Evolutionary conservation across 2,797 vertebrate genomes (phyloP).

Genomic region (Manis crassicaudata): DNA sequence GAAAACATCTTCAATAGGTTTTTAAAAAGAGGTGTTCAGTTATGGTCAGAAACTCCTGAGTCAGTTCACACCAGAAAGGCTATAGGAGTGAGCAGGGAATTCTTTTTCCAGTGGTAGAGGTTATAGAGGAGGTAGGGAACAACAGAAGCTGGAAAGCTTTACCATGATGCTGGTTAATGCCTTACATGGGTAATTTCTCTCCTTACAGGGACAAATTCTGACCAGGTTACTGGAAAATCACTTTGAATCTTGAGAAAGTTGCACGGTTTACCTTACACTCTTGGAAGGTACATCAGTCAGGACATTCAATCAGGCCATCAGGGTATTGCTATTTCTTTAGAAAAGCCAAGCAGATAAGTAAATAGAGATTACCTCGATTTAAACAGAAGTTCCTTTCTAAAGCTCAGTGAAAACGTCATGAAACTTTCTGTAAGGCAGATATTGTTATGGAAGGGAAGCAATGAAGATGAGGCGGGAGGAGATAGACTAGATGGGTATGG

Average conservation of each 20-base stretch:
- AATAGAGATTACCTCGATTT: neutral
- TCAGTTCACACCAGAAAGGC: neutral
- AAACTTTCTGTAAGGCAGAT: neutral
- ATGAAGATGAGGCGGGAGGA: neutral
- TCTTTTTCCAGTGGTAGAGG: neutral
- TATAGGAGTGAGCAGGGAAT: neutral
- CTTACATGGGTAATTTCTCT: neutral
- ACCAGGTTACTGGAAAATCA: conserved; percentile 42
- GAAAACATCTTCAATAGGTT: neutral
- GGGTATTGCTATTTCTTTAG: neutral
- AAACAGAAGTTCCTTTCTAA: neutral
- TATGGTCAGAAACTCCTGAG: neutral
- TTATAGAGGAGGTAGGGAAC: neutral
- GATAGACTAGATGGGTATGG: neutral
- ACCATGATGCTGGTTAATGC: neutral
- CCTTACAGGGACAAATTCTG: neutral
- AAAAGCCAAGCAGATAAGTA: conserved; percentile 45
- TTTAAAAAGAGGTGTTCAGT: neutral
- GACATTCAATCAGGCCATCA: neutral
- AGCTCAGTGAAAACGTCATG: neutral
- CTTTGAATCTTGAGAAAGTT: conserved; percentile 44
- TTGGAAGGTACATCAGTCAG: neutral
- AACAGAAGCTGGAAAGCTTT: neutral
- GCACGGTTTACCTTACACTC: conserved; percentile 17
- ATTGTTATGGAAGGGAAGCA: neutral